Evolutionary conservation across 2,888 invertebrate genomes (phyloP).

Genomic region (Tetanocera ferruginea): DNA sequence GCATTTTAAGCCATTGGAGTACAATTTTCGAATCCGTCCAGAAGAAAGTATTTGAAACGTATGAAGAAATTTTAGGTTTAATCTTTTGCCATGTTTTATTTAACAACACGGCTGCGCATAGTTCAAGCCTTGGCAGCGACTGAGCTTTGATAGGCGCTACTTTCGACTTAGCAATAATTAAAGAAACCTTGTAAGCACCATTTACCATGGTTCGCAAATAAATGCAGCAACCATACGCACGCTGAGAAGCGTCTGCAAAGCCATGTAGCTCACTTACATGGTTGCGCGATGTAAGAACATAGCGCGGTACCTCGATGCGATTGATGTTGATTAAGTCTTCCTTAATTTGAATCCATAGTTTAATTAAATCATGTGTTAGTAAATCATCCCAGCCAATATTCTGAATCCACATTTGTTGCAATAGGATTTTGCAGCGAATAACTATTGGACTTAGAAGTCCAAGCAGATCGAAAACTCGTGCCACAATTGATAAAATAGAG

Average conservation of each 20-base stretch:
- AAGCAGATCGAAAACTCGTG: too few species aligned
- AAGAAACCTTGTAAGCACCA: slow-evolving; percentile 2
- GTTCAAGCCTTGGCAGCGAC: slow-evolving; percentile 44
- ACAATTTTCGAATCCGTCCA: slow-evolving; percentile 46
- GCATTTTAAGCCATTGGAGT: slow-evolving; percentile 39
- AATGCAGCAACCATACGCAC: slow-evolving; percentile 35
- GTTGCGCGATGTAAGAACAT: background rate
- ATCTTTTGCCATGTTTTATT: too few species aligned
- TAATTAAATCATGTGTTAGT: background rate
- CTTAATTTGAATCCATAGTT: too few species aligned
- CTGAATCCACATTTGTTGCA: too few species aligned
- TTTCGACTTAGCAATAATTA: slow-evolving; percentile 45
- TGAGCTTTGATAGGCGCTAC: slow-evolving; percentile 45
- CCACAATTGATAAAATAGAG: too few species aligned
- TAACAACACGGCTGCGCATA: too few species aligned
- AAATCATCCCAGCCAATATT: too few species aligned
- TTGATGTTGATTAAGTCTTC: background rate
- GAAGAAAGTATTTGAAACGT: slow-evolving; percentile 21
- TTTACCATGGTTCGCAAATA: slow-evolving; percentile 21
- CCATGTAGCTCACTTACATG: too few species aligned
- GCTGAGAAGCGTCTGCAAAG: too few species aligned
- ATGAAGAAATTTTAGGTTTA: slow-evolving; percentile 11
- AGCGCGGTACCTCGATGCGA: background rate
- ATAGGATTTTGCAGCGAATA: too few species aligned
- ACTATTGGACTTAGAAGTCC: too few species aligned